These are phyloP conservation scores for Fissipunctia ypsillon DNA, from an alignment of 2,888 invertebrate species.

Conservation along the genomic window DNA sequence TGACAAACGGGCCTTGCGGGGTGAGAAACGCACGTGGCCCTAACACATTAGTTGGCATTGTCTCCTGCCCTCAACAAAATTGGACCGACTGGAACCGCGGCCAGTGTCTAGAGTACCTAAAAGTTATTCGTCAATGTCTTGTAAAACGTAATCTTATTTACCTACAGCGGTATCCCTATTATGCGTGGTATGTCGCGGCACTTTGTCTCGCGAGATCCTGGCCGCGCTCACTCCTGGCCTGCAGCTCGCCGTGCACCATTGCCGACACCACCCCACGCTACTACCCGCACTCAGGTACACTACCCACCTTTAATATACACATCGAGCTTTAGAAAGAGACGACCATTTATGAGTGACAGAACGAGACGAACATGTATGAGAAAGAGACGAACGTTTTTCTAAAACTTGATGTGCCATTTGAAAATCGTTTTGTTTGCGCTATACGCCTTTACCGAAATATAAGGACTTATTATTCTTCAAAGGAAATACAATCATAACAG, in stretches of 20 bases:
- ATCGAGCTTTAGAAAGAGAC: background rate
- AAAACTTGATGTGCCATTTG: background rate
- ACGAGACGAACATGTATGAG: too few relatives aligned
- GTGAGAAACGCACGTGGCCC: background rate
- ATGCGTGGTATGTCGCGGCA: constrained; percentile 77
- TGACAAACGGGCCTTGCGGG: fast-evolving
- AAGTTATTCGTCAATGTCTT: background rate
- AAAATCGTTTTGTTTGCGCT: too few relatives aligned
- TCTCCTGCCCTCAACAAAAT: too few relatives aligned
- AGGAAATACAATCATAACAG: background rate
- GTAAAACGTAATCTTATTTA: background rate
- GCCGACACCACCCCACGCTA: constrained; percentile 79
- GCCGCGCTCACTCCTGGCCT: constrained; percentile 83
- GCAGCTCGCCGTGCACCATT: constrained; percentile 85
- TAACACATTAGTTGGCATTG: background rate
- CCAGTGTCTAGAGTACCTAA: background rate
- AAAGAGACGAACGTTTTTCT: background rate
- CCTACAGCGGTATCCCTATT: constrained; percentile 82
- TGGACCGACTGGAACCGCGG: background rate
- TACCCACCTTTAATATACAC: background rate
- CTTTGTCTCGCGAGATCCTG: constrained; percentile 73
- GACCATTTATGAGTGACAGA: background rate
- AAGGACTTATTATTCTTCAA: background rate
- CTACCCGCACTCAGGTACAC: constrained; percentile 82
- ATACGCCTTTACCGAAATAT: too few relatives aligned